Evolutionary conservation across 2,113 vertebrate species (phyloP).

Genomic region (Xenotilapia flavipinnis): DNA sequence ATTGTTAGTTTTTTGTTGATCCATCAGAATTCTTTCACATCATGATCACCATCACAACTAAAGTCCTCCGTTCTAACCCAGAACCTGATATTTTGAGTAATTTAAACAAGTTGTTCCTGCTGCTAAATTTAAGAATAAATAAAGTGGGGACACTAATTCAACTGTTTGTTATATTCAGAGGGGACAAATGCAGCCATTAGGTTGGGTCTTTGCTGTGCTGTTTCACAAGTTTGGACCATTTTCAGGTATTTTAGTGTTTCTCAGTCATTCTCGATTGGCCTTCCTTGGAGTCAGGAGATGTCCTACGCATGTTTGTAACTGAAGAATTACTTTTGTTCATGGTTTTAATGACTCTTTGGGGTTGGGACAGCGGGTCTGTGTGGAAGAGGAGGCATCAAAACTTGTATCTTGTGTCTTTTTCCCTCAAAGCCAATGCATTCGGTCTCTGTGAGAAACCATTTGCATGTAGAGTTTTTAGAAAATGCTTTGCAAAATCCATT

Average conservation of each 20-base stretch:
- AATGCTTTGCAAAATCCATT: background rate
- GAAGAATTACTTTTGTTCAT: background rate
- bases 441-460: background rate
- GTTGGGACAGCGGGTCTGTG: fast-evolving
- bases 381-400: background rate
- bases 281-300: background rate
- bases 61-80: background rate
- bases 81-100: fast-evolving
- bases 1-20: background rate
- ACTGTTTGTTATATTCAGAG: background rate
- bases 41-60: background rate
- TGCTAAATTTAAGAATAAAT: background rate
- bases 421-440: background rate
- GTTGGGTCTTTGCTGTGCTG: background rate
- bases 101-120: background rate
- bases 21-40: background rate
- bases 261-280: fast-evolving
- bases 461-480: background rate
- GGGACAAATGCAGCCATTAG: background rate
- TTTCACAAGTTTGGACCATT: background rate
- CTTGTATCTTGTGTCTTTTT: fast-evolving
- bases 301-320: background rate
- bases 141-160: background rate
- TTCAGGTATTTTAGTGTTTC: fast-evolving
- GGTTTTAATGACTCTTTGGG: background rate